phyloP scores from a whole-genome alignment of 2,113 vertebrate species.

The Phaetusa simplex region DNA sequence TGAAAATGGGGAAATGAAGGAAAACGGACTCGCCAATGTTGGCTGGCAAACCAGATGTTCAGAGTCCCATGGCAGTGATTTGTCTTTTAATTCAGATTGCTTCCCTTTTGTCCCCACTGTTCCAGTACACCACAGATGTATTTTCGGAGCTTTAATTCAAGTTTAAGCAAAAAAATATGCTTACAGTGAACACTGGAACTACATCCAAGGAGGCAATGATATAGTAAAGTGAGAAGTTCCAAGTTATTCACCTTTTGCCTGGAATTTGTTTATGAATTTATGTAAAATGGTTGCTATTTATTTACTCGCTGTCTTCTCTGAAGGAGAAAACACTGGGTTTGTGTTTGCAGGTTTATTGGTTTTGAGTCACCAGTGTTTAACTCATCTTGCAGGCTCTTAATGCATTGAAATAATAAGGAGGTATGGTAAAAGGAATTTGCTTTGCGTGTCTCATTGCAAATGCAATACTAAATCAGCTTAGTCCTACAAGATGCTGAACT shows the following conservation, averaged over 20 bases:
- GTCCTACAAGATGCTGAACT: background rate
- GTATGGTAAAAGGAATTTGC: background rate
- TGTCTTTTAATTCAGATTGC: background rate
- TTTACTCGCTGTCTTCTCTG: background rate
- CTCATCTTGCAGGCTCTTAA: background rate
- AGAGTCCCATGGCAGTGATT: background rate
- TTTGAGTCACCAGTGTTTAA: slow-evolving; percentile 27
- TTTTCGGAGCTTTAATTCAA: background rate
- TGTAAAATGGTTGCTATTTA: background rate
- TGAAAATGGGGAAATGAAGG: background rate
- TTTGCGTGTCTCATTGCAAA: background rate
- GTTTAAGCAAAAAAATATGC: background rate
- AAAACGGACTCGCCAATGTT: background rate
- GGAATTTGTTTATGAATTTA: background rate
- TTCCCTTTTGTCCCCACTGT: background rate
- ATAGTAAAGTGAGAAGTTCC: background rate
- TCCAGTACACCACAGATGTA: background rate
- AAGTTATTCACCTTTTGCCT: background rate
- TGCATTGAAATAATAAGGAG: background rate
- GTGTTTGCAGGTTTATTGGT: background rate
- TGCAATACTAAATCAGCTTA: background rate
- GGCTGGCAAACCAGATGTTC: background rate
- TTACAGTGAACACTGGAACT: background rate
- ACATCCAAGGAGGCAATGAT: background rate
- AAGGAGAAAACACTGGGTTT: background rate